Conservation (phyloP, 2,113 vertebrate species). For the Aix galericulata region DNA sequence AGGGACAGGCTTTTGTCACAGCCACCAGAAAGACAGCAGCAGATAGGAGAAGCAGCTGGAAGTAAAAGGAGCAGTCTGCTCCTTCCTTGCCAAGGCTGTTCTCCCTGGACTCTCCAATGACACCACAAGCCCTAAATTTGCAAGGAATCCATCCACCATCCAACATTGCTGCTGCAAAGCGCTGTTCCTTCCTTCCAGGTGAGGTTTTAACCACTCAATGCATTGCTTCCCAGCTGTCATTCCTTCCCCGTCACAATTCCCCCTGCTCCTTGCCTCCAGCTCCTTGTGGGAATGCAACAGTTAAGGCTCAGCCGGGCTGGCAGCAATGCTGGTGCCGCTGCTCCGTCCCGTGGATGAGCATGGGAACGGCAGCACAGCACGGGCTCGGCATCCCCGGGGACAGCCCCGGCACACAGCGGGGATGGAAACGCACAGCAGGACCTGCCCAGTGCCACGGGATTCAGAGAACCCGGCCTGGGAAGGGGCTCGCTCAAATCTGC, state of each 20-base stretch:
- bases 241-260: fast-evolving
- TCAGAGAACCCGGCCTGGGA: background rate
- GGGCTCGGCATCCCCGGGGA: fast-evolving
- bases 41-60: background rate
- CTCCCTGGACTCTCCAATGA: fast-evolving
- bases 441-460: background rate
- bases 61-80: fast-evolving
- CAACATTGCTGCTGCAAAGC: background rate
- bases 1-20: background rate
- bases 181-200: fast-evolving
- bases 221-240: background rate
- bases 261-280: background rate
- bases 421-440: background rate
- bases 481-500: background rate
- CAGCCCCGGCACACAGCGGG: background rate
- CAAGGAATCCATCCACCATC: background rate
- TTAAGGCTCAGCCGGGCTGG: background rate
- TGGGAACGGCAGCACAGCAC: background rate
- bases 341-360: conserved; percentile 72
- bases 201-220: fast-evolving
- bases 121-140: background rate
- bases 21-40: background rate
- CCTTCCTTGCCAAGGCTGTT: background rate
- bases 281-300: background rate
- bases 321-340: conserved; percentile 54